phyloP scores from a whole-genome alignment of 2,797 vertebrate genomes.

The Pantherophis vulpinus region DNA sequence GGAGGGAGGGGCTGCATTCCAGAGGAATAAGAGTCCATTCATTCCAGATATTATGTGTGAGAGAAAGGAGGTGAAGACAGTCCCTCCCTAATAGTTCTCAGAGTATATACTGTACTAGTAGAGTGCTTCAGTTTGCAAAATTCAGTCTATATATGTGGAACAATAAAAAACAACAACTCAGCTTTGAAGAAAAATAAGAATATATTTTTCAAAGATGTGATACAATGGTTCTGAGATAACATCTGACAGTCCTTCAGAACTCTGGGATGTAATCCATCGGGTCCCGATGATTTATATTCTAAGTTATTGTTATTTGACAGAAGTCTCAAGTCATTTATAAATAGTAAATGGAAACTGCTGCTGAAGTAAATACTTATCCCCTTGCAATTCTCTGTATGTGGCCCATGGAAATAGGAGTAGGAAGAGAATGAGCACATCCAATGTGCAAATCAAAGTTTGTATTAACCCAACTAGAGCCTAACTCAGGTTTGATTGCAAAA shows the following conservation, averaged over 20 bases:
- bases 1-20: neutral
- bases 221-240: neutral
- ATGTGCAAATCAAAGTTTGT: neutral
- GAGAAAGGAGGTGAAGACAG: neutral
- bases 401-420: neutral
- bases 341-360: neutral
- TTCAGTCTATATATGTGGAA: neutral
- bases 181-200: neutral
- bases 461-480: neutral
- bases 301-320: neutral
- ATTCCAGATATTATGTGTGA: neutral
- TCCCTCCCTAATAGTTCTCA: neutral
- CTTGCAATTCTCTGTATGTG: neutral
- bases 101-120: neutral
- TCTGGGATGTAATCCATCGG: neutral
- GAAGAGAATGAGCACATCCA: neutral
- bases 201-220: neutral
- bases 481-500: neutral
- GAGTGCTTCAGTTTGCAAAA: neutral
- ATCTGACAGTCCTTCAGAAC: neutral
- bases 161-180: neutral
- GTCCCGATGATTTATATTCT: neutral
- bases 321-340: neutral
- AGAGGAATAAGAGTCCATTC: neutral
- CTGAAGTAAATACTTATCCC: neutral